These are phyloP conservation scores for Heterodera filipjevi DNA, from an alignment of 2,888 invertebrate genomes.

Conservation along the genomic window DNA sequence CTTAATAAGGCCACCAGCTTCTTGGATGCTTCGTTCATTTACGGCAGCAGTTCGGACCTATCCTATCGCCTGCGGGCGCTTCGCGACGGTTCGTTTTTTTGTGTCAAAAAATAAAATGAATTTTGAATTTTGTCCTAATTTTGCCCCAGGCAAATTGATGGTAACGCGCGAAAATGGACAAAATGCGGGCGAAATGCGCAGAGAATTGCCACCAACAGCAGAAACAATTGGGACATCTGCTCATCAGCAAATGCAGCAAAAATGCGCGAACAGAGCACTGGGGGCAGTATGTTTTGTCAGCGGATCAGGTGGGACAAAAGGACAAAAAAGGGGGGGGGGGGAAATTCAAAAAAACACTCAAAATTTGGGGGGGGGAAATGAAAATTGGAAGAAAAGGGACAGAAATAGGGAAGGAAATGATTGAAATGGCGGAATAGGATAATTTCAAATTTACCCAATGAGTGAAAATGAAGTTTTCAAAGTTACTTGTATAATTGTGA, in stretches of 20 bases:
- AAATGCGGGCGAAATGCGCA: slow-evolving; percentile 4
- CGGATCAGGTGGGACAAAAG: slow-evolving; percentile 32
- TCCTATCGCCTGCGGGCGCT: slow-evolving; percentile 77
- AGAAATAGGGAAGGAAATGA: background rate
- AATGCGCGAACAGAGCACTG: slow-evolving; percentile 44
- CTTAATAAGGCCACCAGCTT: slow-evolving; percentile 72
- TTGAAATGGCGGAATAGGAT: background rate
- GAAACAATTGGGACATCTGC: slow-evolving; percentile 31
- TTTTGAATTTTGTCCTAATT: background rate
- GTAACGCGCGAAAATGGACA: slow-evolving; percentile 13
- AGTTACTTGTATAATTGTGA: too few relatives aligned
- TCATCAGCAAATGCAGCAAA: slow-evolving; percentile 19
- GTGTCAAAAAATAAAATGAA: too few relatives aligned
- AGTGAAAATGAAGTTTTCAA: too few relatives aligned
- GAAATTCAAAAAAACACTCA: background rate
- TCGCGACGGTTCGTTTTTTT: slow-evolving; percentile 72
- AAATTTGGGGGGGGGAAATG: background rate
- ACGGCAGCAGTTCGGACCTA: slow-evolving; percentile 85
- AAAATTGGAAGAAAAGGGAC: background rate
- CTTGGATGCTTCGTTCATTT: slow-evolving; percentile 77
- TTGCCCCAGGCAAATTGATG: slow-evolving; percentile 20
- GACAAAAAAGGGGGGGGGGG: background rate
- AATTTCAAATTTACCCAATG: too few relatives aligned
- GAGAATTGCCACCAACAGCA: slow-evolving; percentile 36
- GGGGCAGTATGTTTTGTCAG: slow-evolving; percentile 36